Evolutionary conservation across 2,113 vertebrate species (phyloP), one percentile per base, ranked within the genome.

Genomic region (Nymphicus hollandicus): DNA sequence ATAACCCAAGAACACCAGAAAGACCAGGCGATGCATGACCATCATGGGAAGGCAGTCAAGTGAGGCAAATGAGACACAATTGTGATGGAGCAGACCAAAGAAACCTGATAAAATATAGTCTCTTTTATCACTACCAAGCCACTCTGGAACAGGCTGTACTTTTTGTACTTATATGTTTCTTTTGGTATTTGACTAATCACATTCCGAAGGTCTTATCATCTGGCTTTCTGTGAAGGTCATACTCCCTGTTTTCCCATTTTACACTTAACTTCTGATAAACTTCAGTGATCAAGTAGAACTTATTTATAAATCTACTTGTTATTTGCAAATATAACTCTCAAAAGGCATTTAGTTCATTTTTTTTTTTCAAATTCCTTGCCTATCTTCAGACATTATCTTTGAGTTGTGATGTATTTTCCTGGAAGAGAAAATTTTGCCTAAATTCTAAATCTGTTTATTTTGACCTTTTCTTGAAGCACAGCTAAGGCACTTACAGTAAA

Each of bases 381-480:
- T 35, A 37, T 88, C 53, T 70, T 82, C 47, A 74, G 63, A 47
- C 2, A 27, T 41, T 77, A 83, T 81, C 89, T 91, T 47, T 78
- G n/a, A 86, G 20, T 66, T 81, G 10, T 66, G 60, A 94, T 77
- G 37, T 83, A 83, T 94, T 81, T 82, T 23, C 20, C 44, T 81
- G 53, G n/a, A 46, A 93, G 89, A 88, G 20, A 70, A 89, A 90
- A 94, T 63, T 91, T 83, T 58, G 66, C 78, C 64, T 91, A 58
- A 89, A 89, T 83, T 86, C 91, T 94, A 81, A 77, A 50, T 88
- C 33, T 4, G 27, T 50, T 78, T 86, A 55, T 88, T 81, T 78
- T 84, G 43, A 91, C 37, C 50, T 89, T 93, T 89, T 44, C 61
- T 88, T 95, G 55, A 83, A 78, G 33, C 29, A 93, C 9, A 83